Evolutionary conservation across 2,888 invertebrate species (phyloP).

Genomic region (Heteromurus nitidus): DNA sequence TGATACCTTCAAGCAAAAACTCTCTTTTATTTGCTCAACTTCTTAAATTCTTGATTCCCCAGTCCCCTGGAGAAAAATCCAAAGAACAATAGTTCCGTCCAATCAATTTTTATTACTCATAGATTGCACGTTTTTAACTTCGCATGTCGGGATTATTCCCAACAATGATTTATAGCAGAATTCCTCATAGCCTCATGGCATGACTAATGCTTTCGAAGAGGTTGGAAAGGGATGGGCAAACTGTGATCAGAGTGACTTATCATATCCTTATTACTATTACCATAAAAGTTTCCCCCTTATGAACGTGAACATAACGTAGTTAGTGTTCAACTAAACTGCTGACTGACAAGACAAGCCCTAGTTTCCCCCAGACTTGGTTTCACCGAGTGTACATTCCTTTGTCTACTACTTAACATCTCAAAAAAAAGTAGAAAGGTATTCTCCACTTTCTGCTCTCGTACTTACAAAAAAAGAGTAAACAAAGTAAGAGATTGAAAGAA

Average conservation of each 20-base stretch:
- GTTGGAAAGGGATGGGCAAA: conserved; percentile 31
- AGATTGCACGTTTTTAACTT: conserved; percentile 35
- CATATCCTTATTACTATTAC: conserved; percentile 43
- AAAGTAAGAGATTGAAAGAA: conserved; percentile 59
- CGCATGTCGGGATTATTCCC: conserved; percentile 5
- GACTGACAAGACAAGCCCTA: conserved; percentile 17
- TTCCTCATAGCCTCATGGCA: conserved; percentile 39
- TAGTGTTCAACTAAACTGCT: background rate
- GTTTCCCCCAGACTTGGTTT: background rate
- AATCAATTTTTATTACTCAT: conserved; percentile 45
- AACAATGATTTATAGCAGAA: conserved; percentile 24
- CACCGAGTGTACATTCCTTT: background rate
- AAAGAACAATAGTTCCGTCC: no score
- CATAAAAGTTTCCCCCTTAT: conserved; percentile 33
- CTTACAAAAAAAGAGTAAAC: conserved; percentile 51
- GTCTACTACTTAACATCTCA: background rate
- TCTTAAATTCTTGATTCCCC: no score
- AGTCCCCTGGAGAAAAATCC: no score
- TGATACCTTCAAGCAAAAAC: no score
- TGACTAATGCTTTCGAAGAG: conserved; percentile 48
- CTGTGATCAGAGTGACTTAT: conserved; percentile 46
- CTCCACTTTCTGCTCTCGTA: conserved; percentile 29
- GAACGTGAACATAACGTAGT: conserved; percentile 13
- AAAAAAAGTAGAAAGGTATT: conserved; percentile 17
- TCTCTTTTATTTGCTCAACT: no score